Evolutionary conservation across 2,113 vertebrate genomes (phyloP).

Genomic region (Eptesicus fuscus): DNA sequence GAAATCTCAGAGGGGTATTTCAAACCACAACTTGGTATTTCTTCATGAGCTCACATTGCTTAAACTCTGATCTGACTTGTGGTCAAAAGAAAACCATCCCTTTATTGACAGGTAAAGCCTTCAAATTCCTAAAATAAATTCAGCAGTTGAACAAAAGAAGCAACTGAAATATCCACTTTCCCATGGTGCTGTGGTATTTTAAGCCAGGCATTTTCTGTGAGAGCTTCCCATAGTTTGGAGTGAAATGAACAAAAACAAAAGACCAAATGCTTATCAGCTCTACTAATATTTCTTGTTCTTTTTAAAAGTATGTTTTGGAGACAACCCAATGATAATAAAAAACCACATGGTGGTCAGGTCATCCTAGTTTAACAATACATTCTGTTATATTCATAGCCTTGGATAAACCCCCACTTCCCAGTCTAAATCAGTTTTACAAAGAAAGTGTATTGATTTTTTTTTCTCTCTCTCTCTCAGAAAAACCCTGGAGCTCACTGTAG

Average conservation of each 20-base stretch:
- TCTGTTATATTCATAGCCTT: not conserved
- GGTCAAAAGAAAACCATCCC: not conserved
- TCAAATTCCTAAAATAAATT: conserved; percentile 36
- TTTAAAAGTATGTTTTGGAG: conserved; percentile 38
- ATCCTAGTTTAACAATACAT: not conserved
- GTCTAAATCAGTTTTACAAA: conserved; percentile 5
- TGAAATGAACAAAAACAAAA: conserved; percentile 44
- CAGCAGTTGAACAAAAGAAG: not conserved
- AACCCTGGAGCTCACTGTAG: not conserved
- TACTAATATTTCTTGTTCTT: conserved; percentile 49
- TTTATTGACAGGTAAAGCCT: conserved; percentile 24
- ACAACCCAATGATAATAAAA: conserved; percentile 33
- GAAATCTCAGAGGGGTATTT: conserved; percentile 64
- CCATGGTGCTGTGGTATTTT: conserved; percentile 17
- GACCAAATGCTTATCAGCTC: conserved; percentile 29
- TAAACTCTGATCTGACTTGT: not conserved
- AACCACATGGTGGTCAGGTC: not conserved
- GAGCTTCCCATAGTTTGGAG: conserved; percentile 12
- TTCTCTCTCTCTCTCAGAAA: not conserved
- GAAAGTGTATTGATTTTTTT: not conserved
- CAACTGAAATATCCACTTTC: conserved; percentile 14
- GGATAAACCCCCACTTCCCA: not conserved
- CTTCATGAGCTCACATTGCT: not conserved
- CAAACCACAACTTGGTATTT: not conserved
- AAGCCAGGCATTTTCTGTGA: conserved; percentile 34